These are phyloP conservation scores for Petrocephalus schoutedeni DNA, from an alignment of 2,797 vertebrate species.

Conservation along the genomic window DNA sequence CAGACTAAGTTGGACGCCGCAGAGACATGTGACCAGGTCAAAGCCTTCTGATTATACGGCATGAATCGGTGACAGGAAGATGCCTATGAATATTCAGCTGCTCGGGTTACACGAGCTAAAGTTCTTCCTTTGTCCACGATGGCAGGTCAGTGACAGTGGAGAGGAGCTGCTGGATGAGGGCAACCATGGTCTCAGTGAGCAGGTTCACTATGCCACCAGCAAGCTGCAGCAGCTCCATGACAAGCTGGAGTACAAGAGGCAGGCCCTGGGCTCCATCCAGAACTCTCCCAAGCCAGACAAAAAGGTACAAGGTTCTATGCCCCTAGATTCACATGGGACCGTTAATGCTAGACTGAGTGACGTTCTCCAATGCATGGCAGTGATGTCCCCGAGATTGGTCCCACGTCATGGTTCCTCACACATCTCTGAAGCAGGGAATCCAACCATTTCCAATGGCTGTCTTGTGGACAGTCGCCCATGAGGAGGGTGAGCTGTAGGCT, in stretches of 20 bases:
- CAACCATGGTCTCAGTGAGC: conserved; percentile 58
- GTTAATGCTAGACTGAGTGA: background rate
- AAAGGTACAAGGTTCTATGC: conserved; percentile 56
- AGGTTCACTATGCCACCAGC: conserved; percentile 67
- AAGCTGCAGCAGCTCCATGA: conserved; percentile 69
- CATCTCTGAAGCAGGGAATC: background rate
- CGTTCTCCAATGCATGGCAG: background rate
- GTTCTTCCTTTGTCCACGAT: conserved; percentile 37
- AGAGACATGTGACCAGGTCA: background rate
- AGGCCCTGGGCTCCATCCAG: conserved; percentile 71
- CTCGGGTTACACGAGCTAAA: background rate
- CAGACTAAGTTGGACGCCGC: background rate
- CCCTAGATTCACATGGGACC: background rate
- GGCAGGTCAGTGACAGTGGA: conserved; percentile 49
- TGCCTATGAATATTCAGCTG: background rate
- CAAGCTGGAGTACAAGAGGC: conserved; percentile 74
- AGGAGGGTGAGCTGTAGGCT: background rate
- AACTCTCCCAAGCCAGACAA: conserved; percentile 75
- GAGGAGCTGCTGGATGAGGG: conserved; percentile 58
- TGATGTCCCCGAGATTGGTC: background rate
- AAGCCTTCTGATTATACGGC: background rate
- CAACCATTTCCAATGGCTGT: background rate
- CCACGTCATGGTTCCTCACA: background rate
- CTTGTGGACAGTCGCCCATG: background rate
- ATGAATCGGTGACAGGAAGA: background rate